Conservation (phyloP, 2,113 vertebrate species). For the Pica pica region DNA sequence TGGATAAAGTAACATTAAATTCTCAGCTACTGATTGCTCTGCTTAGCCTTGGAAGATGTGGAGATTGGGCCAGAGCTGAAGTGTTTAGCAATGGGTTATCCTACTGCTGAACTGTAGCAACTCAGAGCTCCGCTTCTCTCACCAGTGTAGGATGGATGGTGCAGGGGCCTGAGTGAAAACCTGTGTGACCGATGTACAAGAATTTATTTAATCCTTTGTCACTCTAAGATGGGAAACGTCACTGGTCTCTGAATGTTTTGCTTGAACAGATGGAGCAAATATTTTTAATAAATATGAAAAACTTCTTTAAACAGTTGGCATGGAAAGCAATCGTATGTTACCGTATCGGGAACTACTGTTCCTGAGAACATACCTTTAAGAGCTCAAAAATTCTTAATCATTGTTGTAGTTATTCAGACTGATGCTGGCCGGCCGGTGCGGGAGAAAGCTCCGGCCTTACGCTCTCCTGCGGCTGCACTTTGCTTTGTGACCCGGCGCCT, state of each 20-base stretch:
- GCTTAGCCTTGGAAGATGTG: background rate
- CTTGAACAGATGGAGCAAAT: background rate
- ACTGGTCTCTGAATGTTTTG: background rate
- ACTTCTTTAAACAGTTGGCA: background rate
- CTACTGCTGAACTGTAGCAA: background rate
- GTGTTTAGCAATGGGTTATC: background rate
- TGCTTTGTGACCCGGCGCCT: background rate
- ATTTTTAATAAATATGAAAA: background rate
- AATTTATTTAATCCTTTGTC: background rate
- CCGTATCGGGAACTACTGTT: fast-evolving
- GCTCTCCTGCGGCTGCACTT: background rate
- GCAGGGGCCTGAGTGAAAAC: background rate
- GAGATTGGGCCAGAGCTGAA: background rate
- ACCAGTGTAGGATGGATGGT: fast-evolving
- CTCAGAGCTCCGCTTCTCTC: no score
- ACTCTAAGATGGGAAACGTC: background rate
- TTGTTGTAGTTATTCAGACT: background rate
- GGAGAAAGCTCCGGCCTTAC: background rate
- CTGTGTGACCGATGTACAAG: fast-evolving
- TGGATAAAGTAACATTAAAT: background rate
- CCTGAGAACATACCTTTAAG: background rate
- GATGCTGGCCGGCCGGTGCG: background rate
- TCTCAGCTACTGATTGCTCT: background rate
- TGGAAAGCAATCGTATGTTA: background rate
- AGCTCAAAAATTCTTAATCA: background rate